Evolutionary conservation across 2,113 vertebrate genomes (phyloP).

Genomic region (Dissostichus mawsoni): DNA sequence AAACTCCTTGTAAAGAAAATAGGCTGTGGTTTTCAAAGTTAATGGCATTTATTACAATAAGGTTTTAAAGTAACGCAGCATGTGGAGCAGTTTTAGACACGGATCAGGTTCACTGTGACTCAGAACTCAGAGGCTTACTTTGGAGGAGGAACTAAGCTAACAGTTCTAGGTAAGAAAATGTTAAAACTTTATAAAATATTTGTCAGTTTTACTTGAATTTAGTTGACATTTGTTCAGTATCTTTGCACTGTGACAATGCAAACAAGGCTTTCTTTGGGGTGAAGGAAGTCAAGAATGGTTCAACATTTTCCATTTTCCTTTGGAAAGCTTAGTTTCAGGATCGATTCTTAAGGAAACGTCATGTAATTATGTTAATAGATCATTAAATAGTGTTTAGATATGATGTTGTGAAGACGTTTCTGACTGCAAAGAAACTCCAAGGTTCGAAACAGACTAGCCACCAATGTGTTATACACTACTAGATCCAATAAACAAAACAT

Average conservation of each 20-base stretch:
- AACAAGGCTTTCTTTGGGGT: too few species aligned
- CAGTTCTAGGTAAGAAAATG: slow-evolving; percentile 16
- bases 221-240: too few species aligned
- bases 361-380: neutral
- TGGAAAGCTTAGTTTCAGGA: too few species aligned
- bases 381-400: neutral
- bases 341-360: too few species aligned
- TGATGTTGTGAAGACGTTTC: neutral
- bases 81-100: neutral
- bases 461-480: neutral
- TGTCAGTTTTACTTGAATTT: too few species aligned
- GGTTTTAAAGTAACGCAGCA: neutral
- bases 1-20: neutral
- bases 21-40: neutral
- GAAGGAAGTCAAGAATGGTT: too few species aligned
- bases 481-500: neutral
- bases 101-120: slow-evolving; percentile 6
- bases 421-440: neutral
- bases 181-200: neutral
- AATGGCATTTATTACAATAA: neutral
- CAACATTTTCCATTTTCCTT: too few species aligned
- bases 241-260: too few species aligned
- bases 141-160: slow-evolving; percentile 19
- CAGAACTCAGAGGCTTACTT: neutral
- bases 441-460: too few species aligned